These are phyloP conservation scores for Asteroscopus sphinx DNA, from an alignment of 2,888 invertebrate genomes.

Conservation along the genomic window DNA sequence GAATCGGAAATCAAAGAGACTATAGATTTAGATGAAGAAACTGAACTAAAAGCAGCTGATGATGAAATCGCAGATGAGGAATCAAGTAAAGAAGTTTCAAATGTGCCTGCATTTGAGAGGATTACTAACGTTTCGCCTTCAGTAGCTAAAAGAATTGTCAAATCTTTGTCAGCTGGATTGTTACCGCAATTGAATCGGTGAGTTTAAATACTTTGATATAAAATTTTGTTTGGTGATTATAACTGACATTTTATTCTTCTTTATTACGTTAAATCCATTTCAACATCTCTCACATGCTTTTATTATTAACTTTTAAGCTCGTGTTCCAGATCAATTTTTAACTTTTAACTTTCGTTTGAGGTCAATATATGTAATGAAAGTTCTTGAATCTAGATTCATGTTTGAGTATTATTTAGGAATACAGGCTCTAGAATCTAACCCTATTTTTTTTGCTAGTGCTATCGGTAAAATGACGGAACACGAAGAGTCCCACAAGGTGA, in stretches of 20 bases:
- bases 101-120: constrained; percentile 80
- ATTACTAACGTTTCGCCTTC: constrained; percentile 91
- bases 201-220: constrained; percentile 49
- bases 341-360: too few species aligned
- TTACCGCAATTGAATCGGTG: constrained; percentile 94
- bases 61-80: constrained; percentile 78
- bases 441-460: constrained; percentile 66
- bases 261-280: too few species aligned
- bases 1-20: constrained; percentile 58
- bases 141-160: constrained; percentile 94
- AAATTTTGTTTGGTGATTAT: too few species aligned
- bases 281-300: too few species aligned
- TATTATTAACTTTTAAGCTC: too few species aligned
- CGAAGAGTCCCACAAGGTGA: constrained; percentile 94
- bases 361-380: too few species aligned
- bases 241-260: too few species aligned
- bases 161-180: constrained; percentile 92
- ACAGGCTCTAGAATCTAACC: too few species aligned
- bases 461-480: constrained; percentile 91
- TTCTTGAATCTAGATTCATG: too few species aligned
- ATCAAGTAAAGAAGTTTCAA: constrained; percentile 67
- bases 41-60: constrained; percentile 77
- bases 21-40: constrained; percentile 70
- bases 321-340: too few species aligned
- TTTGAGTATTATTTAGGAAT: too few species aligned